phyloP scores from a whole-genome alignment of 2,113 vertebrate genomes.

The Grammomys surdaster region DNA sequence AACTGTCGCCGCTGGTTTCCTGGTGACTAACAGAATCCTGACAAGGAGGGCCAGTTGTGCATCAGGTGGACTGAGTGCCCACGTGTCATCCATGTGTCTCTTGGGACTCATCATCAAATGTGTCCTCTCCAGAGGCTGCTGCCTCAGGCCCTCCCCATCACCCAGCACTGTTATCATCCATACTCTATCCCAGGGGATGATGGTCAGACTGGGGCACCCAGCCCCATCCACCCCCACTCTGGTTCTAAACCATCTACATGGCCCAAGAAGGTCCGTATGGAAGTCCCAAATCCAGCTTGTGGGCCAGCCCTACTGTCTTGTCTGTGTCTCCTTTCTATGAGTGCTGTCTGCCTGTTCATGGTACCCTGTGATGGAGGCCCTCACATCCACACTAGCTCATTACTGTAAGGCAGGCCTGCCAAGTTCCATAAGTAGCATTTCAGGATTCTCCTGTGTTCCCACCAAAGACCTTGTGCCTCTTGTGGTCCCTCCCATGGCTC shows the following conservation, averaged over 20 bases:
- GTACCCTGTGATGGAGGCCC: fast-evolving
- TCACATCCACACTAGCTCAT: neutral
- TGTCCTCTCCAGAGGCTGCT: conserved; percentile 50
- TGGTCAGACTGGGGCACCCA: neutral
- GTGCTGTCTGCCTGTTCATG: fast-evolving
- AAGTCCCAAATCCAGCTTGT: conserved; percentile 74
- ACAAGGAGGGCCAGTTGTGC: neutral
- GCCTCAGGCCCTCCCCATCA: conserved; percentile 72
- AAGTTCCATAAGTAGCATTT: neutral
- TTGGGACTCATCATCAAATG: neutral
- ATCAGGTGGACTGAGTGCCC: conserved; percentile 69
- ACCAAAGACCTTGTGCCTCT: conserved; percentile 17
- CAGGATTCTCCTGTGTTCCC: neutral
- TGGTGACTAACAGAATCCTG: neutral
- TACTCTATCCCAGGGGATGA: conserved; percentile 39
- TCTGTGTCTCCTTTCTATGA: conserved; percentile 63
- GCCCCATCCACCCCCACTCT: neutral
- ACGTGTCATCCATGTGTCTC: neutral
- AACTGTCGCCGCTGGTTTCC: conserved; percentile 31
- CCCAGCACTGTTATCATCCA: conserved; percentile 44
- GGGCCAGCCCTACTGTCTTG: conserved; percentile 81
- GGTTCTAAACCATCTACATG: conserved; percentile 61
- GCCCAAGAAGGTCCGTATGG: conserved; percentile 65
- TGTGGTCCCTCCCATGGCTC: neutral
- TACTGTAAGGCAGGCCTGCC: fast-evolving